Conservation (phyloP, 1,140 invertebrate species). For the Drosophila novamexicana region DNA sequence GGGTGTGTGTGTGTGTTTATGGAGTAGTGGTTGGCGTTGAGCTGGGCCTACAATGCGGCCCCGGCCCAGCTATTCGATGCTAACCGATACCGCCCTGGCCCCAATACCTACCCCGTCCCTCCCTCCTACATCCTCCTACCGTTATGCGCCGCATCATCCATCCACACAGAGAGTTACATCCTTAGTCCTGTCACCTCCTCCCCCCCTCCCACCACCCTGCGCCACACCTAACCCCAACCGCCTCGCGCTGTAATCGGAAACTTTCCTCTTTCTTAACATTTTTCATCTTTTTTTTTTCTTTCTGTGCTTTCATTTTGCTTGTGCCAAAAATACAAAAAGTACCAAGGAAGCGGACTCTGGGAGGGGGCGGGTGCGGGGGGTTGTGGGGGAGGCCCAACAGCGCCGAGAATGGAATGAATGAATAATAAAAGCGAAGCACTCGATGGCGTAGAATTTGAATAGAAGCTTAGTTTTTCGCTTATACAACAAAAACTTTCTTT, state of each 20-base stretch:
- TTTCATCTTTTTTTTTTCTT: slow-evolving; percentile 68
- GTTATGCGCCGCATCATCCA: slow-evolving; percentile 1
- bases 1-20: slow-evolving; percentile 17
- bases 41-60: slow-evolving; percentile 59
- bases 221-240: slow-evolving; percentile 18
- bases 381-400: slow-evolving; percentile 1
- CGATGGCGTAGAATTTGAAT: slow-evolving; percentile 83
- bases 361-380: too few species aligned
- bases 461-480: slow-evolving; percentile 83
- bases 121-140: too few species aligned
- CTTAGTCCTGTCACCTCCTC: slow-evolving; percentile 1
- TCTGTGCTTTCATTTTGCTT: slow-evolving; percentile 73
- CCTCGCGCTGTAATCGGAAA: slow-evolving; percentile 78
- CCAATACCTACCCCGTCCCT: too few species aligned
- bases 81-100: slow-evolving; percentile 7
- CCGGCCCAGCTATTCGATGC: slow-evolving; percentile 16
- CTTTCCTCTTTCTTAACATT: slow-evolving; percentile 82
- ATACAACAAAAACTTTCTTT: slow-evolving; percentile 83
- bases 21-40: slow-evolving; percentile 72
- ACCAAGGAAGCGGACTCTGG: background rate
- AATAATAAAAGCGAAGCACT: slow-evolving; percentile 83
- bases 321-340: slow-evolving; percentile 74
- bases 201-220: background rate
- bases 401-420: slow-evolving; percentile 71
- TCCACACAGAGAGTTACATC: slow-evolving; percentile 24